Conservation (phyloP, 2,888 invertebrate genomes). For the Cinara cedri region DNA sequence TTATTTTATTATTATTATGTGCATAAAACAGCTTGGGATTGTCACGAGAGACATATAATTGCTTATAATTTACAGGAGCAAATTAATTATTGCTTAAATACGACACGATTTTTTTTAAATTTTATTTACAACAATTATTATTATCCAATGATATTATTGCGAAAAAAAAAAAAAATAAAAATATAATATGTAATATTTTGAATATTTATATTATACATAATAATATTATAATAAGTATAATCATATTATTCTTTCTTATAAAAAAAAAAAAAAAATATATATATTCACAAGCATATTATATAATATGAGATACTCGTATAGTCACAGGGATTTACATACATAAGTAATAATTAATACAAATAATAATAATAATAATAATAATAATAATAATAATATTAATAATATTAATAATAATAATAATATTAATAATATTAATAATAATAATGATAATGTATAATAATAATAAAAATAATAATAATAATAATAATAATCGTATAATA, state of each 20-base stretch:
- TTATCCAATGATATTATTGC: conserved; percentile 20
- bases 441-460: conserved; percentile 32
- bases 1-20: conserved; percentile 41
- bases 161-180: conserved; percentile 37
- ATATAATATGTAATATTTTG: not conserved
- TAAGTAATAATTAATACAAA: conserved; percentile 34
- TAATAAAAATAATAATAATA: conserved; percentile 28
- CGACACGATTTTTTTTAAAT: conserved; percentile 9
- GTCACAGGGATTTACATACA: conserved; percentile 37
- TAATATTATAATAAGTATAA: conserved; percentile 11
- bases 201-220: conserved; percentile 2
- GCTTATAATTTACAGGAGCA: conserved; percentile 53
- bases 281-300: conserved; percentile 51
- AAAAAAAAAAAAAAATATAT: too few relatives aligned
- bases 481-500: conserved; percentile 50
- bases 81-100: conserved; percentile 52
- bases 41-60: conserved; percentile 47
- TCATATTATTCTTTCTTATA: conserved; percentile 29
- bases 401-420: conserved; percentile 36
- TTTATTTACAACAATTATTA: conserved; percentile 33
- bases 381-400: conserved; percentile 29
- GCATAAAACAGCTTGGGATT: conserved; percentile 53
- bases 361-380: conserved; percentile 29
- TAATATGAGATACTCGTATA: conserved; percentile 54
- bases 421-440: conserved; percentile 24